Percentiles rank a stretch among this genome's conserved stretches.
Evolutionary conservation across 2,113 vertebrate species (phyloP).

Genomic region (Corvus cornix): DNA sequence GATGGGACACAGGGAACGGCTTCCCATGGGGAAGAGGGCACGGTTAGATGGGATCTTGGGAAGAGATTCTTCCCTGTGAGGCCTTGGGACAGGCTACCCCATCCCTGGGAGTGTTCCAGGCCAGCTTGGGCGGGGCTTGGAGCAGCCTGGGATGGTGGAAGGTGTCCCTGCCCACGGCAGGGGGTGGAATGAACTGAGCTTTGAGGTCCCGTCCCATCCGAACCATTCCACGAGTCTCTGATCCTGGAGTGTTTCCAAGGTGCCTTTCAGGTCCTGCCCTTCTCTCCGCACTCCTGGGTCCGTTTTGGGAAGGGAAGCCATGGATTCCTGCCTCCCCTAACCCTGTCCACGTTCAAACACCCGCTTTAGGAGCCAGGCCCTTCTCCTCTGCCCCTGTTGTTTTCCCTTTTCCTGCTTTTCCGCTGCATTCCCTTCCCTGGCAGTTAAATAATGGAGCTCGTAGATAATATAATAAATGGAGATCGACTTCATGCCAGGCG

Average conservation of each 20-base stretch:
- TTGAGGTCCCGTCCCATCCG: too few species aligned
- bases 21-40: background rate
- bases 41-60: background rate
- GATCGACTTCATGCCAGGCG: slow-evolving; percentile 72
- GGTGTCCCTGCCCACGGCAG: background rate
- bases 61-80: background rate
- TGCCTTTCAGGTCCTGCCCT: background rate
- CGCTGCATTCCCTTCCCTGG: background rate
- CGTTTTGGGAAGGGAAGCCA: background rate
- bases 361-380: background rate
- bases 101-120: background rate
- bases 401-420: background rate
- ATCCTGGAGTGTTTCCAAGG: rapidly evolving
- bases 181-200: background rate
- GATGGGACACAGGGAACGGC: background rate
- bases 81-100: background rate
- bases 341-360: rapidly evolving
- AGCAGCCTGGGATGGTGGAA: background rate
- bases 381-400: background rate
- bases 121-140: rapidly evolving
- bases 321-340: background rate
- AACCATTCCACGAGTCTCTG: background rate
- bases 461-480: slow-evolving; percentile 79
- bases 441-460: slow-evolving; percentile 55
- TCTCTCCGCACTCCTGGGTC: rapidly evolving